Conservation (phyloP, 2,113 vertebrate species). For the Apistogramma diplotaenia region DNA sequence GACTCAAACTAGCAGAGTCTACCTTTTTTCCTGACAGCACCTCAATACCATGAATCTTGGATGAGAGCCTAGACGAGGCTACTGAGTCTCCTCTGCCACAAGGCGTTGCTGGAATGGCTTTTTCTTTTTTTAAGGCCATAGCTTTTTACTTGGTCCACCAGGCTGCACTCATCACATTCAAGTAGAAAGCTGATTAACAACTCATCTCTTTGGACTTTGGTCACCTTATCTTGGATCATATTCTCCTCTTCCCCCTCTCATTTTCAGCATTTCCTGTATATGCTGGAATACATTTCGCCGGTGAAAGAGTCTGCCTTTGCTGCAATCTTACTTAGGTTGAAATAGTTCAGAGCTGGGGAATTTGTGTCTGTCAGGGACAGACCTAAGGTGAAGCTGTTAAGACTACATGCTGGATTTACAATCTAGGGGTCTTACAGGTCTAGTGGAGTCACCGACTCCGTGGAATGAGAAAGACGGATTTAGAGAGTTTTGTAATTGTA, state of each 20-base stretch:
- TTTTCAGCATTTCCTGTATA: background rate
- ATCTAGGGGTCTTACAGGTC: background rate
- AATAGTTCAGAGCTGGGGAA: conserved; percentile 1
- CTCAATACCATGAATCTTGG: conserved; percentile 16
- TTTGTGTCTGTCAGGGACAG: conserved; percentile 1
- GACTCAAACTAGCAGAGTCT: conserved; percentile 24
- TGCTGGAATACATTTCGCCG: background rate
- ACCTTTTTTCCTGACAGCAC: background rate
- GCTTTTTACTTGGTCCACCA: background rate
- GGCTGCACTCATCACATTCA: background rate
- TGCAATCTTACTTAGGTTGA: background rate
- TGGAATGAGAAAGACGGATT: background rate
- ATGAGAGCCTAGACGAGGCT: background rate
- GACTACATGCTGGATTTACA: conserved; percentile 14
- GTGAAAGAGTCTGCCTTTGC: background rate
- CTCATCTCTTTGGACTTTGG: background rate
- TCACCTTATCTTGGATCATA: background rate
- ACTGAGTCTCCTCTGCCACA: background rate
- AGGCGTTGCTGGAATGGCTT: background rate
- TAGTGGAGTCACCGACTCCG: background rate
- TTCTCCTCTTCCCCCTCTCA: background rate
- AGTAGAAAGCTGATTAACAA: background rate
- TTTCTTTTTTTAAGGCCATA: background rate
- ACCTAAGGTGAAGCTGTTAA: background rate
- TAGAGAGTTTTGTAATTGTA: background rate